phyloP scores from a whole-genome alignment of 2,888 invertebrate genomes.

The Gnatocerus cornutus region DNA sequence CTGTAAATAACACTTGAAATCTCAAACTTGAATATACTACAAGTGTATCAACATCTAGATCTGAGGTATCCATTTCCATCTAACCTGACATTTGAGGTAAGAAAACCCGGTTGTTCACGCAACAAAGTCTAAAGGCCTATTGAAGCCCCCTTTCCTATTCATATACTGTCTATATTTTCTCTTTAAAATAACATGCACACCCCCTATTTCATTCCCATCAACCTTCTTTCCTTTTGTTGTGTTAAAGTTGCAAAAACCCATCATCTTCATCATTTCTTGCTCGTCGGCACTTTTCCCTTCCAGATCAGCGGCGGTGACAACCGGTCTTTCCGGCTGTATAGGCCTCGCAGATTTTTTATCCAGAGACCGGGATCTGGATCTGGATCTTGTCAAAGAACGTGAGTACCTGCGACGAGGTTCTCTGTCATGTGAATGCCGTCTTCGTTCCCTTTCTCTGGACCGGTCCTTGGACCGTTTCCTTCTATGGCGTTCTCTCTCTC shows the following conservation, averaged over 20 bases:
- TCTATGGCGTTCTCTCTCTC: slow-evolving; percentile 69
- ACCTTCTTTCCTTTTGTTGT: slow-evolving; percentile 98
- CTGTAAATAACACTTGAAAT: slow-evolving; percentile 21
- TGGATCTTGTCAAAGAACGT: slow-evolving; percentile 65
- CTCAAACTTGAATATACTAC: slow-evolving; percentile 17
- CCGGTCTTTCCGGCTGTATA: slow-evolving; percentile 74
- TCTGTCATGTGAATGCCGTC: slow-evolving; percentile 68
- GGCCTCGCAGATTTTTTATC: slow-evolving; percentile 62
- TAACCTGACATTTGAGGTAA: slow-evolving; percentile 56
- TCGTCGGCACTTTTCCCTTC: slow-evolving; percentile 94
- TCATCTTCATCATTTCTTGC: slow-evolving; percentile 94
- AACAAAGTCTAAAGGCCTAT: slow-evolving; percentile 97
- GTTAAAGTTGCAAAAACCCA: slow-evolving; percentile 98
- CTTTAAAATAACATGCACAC: slow-evolving; percentile 95
- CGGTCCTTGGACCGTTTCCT: slow-evolving; percentile 68
- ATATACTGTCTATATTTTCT: slow-evolving; percentile 99
- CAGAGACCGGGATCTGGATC: slow-evolving; percentile 65
- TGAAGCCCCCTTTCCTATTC: slow-evolving; percentile 99
- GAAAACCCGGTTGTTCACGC: slow-evolving; percentile 73
- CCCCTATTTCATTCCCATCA: slow-evolving; percentile 94
- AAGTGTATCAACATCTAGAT: slow-evolving; percentile 18
- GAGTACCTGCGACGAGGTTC: slow-evolving; percentile 68
- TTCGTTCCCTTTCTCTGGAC: slow-evolving; percentile 66
- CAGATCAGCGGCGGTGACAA: slow-evolving; percentile 86
- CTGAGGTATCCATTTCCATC: slow-evolving; percentile 42